A percentile compares a stretch with the other conserved stretches of the same genome.
These are phyloP conservation scores for Cerceris ruficornis DNA, from an alignment of 2,888 invertebrate species.

Conservation along the genomic window DNA sequence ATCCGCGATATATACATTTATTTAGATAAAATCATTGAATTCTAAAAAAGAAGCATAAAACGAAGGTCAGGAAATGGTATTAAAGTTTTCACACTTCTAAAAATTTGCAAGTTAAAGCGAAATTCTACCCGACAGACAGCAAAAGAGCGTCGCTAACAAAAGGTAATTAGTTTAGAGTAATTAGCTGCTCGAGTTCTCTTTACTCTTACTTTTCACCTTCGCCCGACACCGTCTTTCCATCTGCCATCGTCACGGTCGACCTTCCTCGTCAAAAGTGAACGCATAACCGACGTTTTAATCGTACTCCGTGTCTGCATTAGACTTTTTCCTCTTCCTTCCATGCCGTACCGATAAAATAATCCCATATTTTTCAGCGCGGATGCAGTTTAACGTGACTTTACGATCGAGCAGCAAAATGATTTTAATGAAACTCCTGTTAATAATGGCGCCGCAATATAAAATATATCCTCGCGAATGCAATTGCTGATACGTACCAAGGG, in stretches of 20 bases:
- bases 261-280: slow-evolving; percentile 25
- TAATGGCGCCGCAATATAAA: too few species aligned
- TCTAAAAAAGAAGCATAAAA: background rate
- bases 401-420: too few species aligned
- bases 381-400: too few species aligned
- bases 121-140: slow-evolving; percentile 14
- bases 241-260: background rate
- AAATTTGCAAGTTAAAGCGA: slow-evolving; percentile 18
- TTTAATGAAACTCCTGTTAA: too few species aligned
- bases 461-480: background rate
- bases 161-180: slow-evolving; percentile 77
- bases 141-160: slow-evolving; percentile 65
- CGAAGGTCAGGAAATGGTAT: background rate
- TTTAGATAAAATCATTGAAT: background rate
- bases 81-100: slow-evolving; percentile 14
- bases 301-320: background rate
- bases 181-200: slow-evolving; percentile 63
- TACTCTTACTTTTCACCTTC: slow-evolving; percentile 28
- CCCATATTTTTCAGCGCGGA: too few species aligned
- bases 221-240: slow-evolving; percentile 10
- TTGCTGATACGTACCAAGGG: background rate
- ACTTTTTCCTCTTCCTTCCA: background rate
- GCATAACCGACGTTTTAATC: slow-evolving; percentile 48
- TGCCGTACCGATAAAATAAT: background rate
- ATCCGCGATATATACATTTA: background rate